Base-by-base conservation (phyloP, 2,888 invertebrate genomes). In the Clitarchus hookeri region DNA sequence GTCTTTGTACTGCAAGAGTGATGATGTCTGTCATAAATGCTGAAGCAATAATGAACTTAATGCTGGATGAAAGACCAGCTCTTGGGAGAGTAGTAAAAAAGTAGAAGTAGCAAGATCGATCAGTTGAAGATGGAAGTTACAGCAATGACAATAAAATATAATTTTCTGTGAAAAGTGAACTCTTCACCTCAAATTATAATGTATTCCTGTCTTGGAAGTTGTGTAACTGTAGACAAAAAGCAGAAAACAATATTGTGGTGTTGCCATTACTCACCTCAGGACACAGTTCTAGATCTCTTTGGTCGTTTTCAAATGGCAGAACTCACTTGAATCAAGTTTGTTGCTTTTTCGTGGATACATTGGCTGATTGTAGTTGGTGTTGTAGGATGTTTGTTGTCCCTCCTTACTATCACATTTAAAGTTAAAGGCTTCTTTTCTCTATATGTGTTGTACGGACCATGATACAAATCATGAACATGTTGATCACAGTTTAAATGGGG, bases 191-290 rank as follows among this genome's bases (percentile, higher is more conserved):
- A 87, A 85, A 84, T 85, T 82, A 86, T 82, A 87, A 86, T 54
- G 88, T 88, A 87, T 88, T 88, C 88, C 88, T 87, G 79, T 85
- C 79, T 84, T 85, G 87, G 87, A 87, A 88, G 88, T 85, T 87
- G 77, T 65, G 19, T 53, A 8, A 53, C 53, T 65, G 65, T 65
- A 65, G 65, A 65, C 65, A n/a, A 86, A 44, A 53, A 84, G 36
- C 78, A 48, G 44, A 77, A 82, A 84, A 83, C 83, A 27, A 85
- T 36, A 36, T 78, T 84, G 84, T 85, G 54, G 36, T 65, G 26
- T 26, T 82, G 27, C 16, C 36, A 12, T 44, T 8, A 82, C 16
- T 36, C 82, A 27, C 23, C 82, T 82, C 16, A 23, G 27, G 12
- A 82, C 82, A 79, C 79, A 82, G 23, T 82, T 1, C 16, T 86